Base-by-base conservation (phyloP, 2,113 vertebrate genomes). In the Silurus glanis region DNA sequence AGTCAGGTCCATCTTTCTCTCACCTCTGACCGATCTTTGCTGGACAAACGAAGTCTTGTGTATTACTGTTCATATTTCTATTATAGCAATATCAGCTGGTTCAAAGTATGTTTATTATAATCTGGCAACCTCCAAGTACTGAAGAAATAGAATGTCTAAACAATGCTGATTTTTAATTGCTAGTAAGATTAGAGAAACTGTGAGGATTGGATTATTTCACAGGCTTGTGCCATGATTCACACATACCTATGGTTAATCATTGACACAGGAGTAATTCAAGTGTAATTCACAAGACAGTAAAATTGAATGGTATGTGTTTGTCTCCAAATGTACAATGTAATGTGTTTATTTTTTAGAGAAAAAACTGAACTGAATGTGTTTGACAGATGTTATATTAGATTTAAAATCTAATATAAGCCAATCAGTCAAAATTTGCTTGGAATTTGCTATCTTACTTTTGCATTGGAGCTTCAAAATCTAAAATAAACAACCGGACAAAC, bases 21-120 rank as follows among this genome's bases (percentile, higher is more conserved):
- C 66, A 83, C 83, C 74, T 82, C 81, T 74, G 80, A 64, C 83
- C 79, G 75, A 71, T 56, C 72, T 56, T 78, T 74, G 25, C 23
- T 47, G 61, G 45, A 45, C 51, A 76, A 81, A 86, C 10, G 6
- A 75, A 62, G 17, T 71, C 69, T 83, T 75, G 55, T 75, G 82
- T 86, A 72, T 83, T 82, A 85, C n/a, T 64, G 21, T 85, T 69
- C 85, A 84, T 19, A 17, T 25, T 37, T 19, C 14, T 0, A 10
- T 83, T 66, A 10, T 53, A 53, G 14, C 17, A 25, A 80, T 51
- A 61, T 49, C 25, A 64, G 12, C 56, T n/a, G 37, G 16, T 56
- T 9, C 8, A 21, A 3, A 59, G 16, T 37, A 80, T 37, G 55
- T 45, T 71, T 17, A 28, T 59, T 21, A 47, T 84, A 45, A n/a